A percentile compares a stretch with the other conserved stretches of the same genome.
Evolutionary conservation across 2,113 vertebrate genomes (phyloP).

Genomic region (Physeter macrocephalus): DNA sequence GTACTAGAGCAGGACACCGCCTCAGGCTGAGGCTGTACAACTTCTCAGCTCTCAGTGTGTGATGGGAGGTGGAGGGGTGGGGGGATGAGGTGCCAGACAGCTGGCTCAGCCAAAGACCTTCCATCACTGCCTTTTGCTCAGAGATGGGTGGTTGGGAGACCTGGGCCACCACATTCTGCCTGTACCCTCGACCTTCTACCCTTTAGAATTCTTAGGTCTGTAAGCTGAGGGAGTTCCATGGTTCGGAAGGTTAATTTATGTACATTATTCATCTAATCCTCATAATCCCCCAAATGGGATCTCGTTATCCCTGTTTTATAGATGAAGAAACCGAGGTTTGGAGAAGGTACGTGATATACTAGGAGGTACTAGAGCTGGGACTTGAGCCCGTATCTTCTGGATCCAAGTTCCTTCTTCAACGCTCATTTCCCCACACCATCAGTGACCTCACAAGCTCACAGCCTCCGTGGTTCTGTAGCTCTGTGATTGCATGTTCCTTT

Average conservation of each 20-base stretch:
- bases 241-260: background rate
- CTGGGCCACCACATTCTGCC: background rate
- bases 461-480: background rate
- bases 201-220: background rate
- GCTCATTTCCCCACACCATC: accelerated
- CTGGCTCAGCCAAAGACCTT: background rate
- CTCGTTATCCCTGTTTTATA: background rate
- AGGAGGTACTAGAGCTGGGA: background rate
- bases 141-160: background rate
- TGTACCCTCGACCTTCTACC: background rate
- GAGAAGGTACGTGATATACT: accelerated
- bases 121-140: background rate
- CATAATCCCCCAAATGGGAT: background rate
- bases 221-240: background rate
- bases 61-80: too few species aligned
- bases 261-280: background rate
- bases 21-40: background rate
- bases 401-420: background rate
- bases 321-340: slow-evolving; percentile 23
- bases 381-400: background rate
- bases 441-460: background rate
- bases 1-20: background rate
- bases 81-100: background rate
- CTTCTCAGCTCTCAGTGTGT: background rate
- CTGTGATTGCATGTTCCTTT: background rate